Base-by-base conservation (phyloP, 1,140 invertebrate species). In the Calephelis virginiensis region DNA sequence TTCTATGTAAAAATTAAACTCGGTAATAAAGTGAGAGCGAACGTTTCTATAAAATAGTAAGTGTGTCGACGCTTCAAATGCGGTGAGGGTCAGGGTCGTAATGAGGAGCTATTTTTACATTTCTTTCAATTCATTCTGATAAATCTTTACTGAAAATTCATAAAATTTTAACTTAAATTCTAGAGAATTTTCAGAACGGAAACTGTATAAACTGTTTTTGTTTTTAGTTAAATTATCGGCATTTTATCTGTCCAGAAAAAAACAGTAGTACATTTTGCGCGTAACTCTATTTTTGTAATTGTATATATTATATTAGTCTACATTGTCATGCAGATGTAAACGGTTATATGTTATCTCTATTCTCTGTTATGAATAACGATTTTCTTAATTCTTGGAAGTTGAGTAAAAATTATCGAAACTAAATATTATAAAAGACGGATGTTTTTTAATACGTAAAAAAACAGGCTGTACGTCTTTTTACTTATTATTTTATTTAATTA, bases 101-200 rank as follows among this genome's bases (percentile, higher is more conserved):
- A 56, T 37, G 53, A 37, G 6, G 8, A 50, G 53, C 37, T 56
- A 56, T 56, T 56, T 56, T 56, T 56, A 56, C 9, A 56, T 37
- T 56, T 56, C 53, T 56, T 56, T 56, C 53, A 56, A 56, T 56
- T 56, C 53, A 12, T 14, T 56, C 53, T 53, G 17, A 17, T 37
- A 56, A 56, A 12, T 56, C 53, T 56, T 28, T 53, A 56, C 53
- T 28, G 7, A 37, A 56, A 17, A 56, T 56, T 56, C 53, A 56
- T 56, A 28, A 56, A 56, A 17, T 53, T 53, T 10, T 17, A 53
- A 53, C 14, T 53, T 28, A 17, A 53, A 53, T 5, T 53, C 9
- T 17, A 28, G 14, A 53, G 5, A 9, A 17, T 53, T 53, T 28
- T 4, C 49, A 53, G 49, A n/a, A 10, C 8, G 14, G 9, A 28